Evolutionary conservation across 2,797 vertebrate genomes (phyloP), one percentile per base, ranked within the genome.

Genomic region (Poecilia picta): DNA sequence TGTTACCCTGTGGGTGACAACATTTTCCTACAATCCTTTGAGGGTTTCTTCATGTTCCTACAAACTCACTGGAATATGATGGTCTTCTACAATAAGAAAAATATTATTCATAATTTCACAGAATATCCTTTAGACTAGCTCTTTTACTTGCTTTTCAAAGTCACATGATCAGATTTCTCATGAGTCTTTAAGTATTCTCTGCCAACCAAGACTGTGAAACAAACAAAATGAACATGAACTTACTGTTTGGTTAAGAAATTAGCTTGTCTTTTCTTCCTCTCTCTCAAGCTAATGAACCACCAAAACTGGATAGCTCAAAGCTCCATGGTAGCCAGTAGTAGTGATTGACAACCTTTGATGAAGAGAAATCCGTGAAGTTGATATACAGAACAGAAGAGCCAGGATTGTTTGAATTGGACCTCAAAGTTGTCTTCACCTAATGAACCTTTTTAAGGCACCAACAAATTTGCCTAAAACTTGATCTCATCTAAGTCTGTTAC

Each of bases 131-230:
- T 68, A 25, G 1, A 41, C 64, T 25, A 13, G 49, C 49, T 53
- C 49, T 53, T 53, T 53, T n/a, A 70, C 20, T 41, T 5, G 41
- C 13, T 16, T 1, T 15, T 71, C 13, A n/a, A 25, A 73, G 45
- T 73, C 76, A 78, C 80, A 13, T 45, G 8, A 68, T 68, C 66
- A 76, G 18, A 71, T 74, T 77, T 45, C 75, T 83, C 66, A 57
- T 76, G 51, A 43, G 70, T 59, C 75, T 78, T 8, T 73, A 72
- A 85, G 84, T 83, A 82, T 80, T 62, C 33, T 64, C 33, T 39
- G 36, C 64, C 64, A 68, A 41, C 64, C 36, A 68, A 39, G 64
- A 41, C 64, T 45, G 5, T 3, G 25, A 45, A 71, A 16, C 41
- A 46, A 16, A 13, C 66, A 41, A 66, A 66, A 39, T 23, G 36